Conservation (phyloP, 2,113 vertebrate genomes). For the Sylvietta virens region DNA sequence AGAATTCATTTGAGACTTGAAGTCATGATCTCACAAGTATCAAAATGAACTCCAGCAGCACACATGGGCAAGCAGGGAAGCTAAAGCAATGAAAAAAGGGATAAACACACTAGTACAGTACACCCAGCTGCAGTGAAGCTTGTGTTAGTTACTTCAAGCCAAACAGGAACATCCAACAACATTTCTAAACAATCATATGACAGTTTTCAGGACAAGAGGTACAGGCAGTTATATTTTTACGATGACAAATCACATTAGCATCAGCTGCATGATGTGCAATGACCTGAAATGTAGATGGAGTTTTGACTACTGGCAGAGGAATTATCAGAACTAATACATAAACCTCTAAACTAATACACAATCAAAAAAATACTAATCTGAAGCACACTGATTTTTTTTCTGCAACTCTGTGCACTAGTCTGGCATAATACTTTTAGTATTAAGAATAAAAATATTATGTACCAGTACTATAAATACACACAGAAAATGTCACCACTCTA, state of each 20-base stretch:
- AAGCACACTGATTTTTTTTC: background rate
- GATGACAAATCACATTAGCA: constrained; percentile 30
- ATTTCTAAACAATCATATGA: background rate
- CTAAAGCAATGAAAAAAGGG: background rate
- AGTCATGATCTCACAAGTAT: constrained; percentile 26
- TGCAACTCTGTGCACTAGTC: background rate
- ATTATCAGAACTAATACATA: background rate
- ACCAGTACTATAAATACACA: background rate
- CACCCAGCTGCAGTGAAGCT: background rate
- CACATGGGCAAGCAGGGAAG: background rate
- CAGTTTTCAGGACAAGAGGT: background rate
- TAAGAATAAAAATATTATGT: background rate
- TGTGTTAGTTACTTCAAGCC: constrained; percentile 5
- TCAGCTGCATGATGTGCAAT: constrained; percentile 58
- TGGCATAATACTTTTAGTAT: background rate
- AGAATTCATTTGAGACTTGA: constrained; percentile 55
- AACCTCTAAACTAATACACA: background rate
- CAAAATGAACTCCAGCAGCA: constrained; percentile 39
- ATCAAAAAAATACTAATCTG: background rate
- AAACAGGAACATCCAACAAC: background rate
- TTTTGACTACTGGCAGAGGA: background rate
- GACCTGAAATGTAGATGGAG: background rate
- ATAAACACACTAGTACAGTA: background rate
- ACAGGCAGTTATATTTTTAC: constrained; percentile 2
- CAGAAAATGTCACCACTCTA: background rate